A percentile compares a stretch with the other conserved stretches of the same genome.
phyloP scores from a whole-genome alignment of 1,140 invertebrate genomes.

The Tetragonula clypearis region DNA sequence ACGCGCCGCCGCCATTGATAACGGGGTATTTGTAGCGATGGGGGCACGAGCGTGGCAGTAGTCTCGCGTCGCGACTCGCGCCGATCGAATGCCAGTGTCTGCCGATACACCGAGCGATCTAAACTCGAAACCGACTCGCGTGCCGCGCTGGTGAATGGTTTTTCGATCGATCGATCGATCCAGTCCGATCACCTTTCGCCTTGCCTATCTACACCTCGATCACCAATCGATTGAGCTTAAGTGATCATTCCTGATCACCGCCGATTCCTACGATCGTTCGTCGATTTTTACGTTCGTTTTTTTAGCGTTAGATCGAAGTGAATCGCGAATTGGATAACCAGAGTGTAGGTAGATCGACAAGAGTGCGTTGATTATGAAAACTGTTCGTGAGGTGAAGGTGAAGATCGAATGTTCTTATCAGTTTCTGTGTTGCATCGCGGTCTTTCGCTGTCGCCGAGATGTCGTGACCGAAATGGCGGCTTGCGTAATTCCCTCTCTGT shows the following conservation, averaged over 20 bases:
- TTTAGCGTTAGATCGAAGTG: accelerated
- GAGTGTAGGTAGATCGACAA: background rate
- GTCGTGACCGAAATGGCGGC: background rate
- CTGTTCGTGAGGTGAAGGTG: background rate
- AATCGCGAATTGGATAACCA: background rate
- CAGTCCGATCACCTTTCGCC: background rate
- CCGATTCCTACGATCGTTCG: background rate
- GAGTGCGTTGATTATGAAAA: too few relatives aligned
- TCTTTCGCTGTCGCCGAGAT: constrained; percentile 5
- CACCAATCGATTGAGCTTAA: too few relatives aligned
- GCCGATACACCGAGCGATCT: background rate
- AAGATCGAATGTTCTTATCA: background rate
- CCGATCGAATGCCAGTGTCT: background rate
- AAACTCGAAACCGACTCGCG: background rate
- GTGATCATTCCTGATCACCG: too few relatives aligned
- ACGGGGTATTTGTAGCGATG: constrained; percentile 50
- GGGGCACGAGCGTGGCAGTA: constrained; percentile 14
- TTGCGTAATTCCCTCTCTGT: background rate
- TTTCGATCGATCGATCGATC: background rate
- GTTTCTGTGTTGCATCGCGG: background rate
- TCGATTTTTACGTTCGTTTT: background rate
- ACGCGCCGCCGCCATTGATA: constrained; percentile 18
- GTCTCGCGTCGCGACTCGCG: constrained; percentile 16
- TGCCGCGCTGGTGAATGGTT: constrained; percentile 13
- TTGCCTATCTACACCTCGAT: background rate